These are phyloP conservation scores for Anagrus nilaparvatae DNA, from an alignment of 1,140 invertebrate genomes.

Conservation along the genomic window DNA sequence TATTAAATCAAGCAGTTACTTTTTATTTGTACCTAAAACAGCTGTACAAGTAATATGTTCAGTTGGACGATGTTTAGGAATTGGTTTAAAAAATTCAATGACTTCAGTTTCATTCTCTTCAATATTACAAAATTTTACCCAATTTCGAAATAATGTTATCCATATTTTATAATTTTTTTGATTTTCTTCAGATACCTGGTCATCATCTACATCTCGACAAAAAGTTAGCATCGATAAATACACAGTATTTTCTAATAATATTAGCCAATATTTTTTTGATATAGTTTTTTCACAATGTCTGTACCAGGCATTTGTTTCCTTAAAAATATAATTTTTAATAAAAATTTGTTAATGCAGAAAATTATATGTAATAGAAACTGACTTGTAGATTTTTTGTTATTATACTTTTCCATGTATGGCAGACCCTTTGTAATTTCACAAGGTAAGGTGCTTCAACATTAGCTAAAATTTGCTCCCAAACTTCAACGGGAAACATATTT, in stretches of 20 bases:
- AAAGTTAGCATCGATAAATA: background rate
- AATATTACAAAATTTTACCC: constrained; percentile 16
- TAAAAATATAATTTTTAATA: constrained; percentile 1
- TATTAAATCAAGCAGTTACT: background rate
- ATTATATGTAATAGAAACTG: background rate
- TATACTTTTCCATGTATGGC: constrained; percentile 14
- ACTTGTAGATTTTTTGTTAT: constrained; percentile 18
- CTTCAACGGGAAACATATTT: constrained; percentile 21
- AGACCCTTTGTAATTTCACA: constrained; percentile 12
- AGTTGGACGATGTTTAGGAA: constrained; percentile 1
- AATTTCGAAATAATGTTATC: constrained; percentile 16
- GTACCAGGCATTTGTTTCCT: constrained; percentile 17
- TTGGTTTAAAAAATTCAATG: constrained; percentile 8
- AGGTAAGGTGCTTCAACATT: constrained; percentile 14
- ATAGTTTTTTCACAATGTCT: constrained; percentile 17
- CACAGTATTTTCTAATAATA: constrained; percentile 16
- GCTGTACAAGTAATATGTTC: constrained; percentile 18
- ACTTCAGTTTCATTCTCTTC: constrained; percentile 5
- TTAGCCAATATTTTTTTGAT: constrained; percentile 15
- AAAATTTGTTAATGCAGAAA: background rate
- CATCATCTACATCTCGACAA: constrained; percentile 5
- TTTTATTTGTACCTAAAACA: constrained; percentile 12
- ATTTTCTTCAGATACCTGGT: constrained; percentile 3
- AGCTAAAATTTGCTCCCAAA: constrained; percentile 21
- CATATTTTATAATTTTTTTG: constrained; percentile 14